Conservation (phyloP, 2,888 invertebrate species). For the Hydropsyche betteni region DNA sequence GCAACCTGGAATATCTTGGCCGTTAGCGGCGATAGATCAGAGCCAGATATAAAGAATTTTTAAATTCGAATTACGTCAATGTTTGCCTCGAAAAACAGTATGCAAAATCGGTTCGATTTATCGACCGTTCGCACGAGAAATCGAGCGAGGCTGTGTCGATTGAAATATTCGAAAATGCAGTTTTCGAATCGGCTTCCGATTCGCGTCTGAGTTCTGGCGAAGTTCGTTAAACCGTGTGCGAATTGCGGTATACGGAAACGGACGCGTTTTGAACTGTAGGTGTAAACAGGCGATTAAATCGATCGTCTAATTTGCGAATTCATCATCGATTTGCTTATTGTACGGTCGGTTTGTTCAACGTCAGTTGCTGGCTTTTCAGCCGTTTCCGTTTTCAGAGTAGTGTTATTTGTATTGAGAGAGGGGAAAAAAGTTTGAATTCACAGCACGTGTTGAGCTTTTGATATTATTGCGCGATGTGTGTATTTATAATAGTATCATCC, state of each 20-base stretch:
- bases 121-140: constrained; percentile 1
- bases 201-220: background rate
- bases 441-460: too few relatives aligned
- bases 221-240: constrained; percentile 12
- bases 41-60: constrained; percentile 10
- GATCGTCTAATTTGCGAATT: constrained; percentile 4
- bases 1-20: constrained; percentile 14
- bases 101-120: background rate
- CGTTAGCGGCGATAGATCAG: constrained; percentile 10
- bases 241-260: constrained; percentile 8
- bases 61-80: constrained; percentile 2
- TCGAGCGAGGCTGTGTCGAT: constrained; percentile 21
- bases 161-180: too few relatives aligned
- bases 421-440: too few relatives aligned
- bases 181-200: too few relatives aligned
- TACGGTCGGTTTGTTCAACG: background rate
- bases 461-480: too few relatives aligned
- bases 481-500: too few relatives aligned
- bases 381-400: background rate
- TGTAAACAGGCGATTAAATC: constrained; percentile 11
- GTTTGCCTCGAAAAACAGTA: background rate
- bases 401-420: too few relatives aligned
- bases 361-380: background rate
- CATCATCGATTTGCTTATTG: background rate
- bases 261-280: background rate